phyloP scores from a whole-genome alignment of 2,797 vertebrate genomes.

The Neoniphon sammara region DNA sequence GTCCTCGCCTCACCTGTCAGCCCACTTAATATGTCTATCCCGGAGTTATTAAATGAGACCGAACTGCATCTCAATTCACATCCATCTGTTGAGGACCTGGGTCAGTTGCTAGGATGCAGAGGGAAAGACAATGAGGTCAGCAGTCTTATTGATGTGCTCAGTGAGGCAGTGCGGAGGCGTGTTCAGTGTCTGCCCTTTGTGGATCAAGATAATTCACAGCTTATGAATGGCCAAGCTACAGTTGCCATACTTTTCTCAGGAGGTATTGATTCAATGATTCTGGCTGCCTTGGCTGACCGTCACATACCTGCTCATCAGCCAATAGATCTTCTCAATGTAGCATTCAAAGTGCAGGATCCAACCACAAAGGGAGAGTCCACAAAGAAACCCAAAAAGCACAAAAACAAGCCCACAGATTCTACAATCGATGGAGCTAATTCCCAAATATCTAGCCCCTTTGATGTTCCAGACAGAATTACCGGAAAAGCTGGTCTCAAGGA shows the following conservation, averaged over 20 bases:
- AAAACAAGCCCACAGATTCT: conserved; percentile 38
- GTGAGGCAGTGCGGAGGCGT: conserved; percentile 84
- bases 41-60: conserved; percentile 32
- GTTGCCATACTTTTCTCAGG: conserved; percentile 94
- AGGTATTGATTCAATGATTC: conserved; percentile 93
- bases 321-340: conserved; percentile 97
- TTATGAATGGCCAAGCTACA: conserved; percentile 61
- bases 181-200: conserved; percentile 81
- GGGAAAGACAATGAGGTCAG: conserved; percentile 70
- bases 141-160: conserved; percentile 84
- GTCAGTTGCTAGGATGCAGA: conserved; percentile 76
- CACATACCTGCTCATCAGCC: conserved; percentile 87
- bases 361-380: conserved; percentile 51
- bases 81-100: conserved; percentile 74
- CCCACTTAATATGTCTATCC: conserved; percentile 84
- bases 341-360: conserved; percentile 84
- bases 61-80: conserved; percentile 15
- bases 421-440: neutral
- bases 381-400: conserved; percentile 61
- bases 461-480: conserved; percentile 92
- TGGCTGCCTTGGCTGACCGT: conserved; percentile 89
- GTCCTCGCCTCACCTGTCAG: conserved; percentile 81
- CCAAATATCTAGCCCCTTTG: conserved; percentile 67
- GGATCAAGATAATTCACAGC: neutral
- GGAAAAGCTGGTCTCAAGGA: conserved; percentile 89